Conservation (phyloP, 2,888 invertebrate species). For the Brachyptera risi region DNA sequence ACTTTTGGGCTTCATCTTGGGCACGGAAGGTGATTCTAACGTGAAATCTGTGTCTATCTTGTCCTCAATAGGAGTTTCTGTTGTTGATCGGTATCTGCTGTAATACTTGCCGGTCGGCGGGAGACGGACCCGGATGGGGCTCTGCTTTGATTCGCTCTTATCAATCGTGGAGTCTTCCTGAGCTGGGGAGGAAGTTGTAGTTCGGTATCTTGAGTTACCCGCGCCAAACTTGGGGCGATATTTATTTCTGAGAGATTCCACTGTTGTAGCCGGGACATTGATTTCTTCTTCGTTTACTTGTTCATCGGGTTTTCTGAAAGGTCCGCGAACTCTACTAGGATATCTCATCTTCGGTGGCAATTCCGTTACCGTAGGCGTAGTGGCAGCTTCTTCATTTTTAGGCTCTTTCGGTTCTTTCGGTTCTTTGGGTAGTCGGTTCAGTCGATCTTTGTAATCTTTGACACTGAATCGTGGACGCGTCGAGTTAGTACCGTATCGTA, state of each 20-base stretch:
- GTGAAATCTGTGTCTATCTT: slow-evolving; percentile 5
- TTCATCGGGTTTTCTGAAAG: not conserved
- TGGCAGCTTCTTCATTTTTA: not conserved
- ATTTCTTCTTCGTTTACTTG: not conserved
- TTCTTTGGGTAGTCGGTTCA: slow-evolving; percentile 37
- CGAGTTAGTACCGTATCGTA: slow-evolving; percentile 37
- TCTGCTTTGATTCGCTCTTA: not conserved
- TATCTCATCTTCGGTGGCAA: not conserved
- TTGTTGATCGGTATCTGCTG: slow-evolving; percentile 37
- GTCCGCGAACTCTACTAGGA: not conserved
- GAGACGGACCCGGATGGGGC: not conserved
- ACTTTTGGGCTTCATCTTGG: slow-evolving; percentile 34
- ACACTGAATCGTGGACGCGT: slow-evolving; percentile 71
- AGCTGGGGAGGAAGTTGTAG: slow-evolving; percentile 27
- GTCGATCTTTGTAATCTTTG: slow-evolving; percentile 66
- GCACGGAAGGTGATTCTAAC: slow-evolving; percentile 20
- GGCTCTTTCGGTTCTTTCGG: not conserved
- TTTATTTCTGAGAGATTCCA: not conserved
- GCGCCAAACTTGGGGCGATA: slow-evolving; percentile 11
- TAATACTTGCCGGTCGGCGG: slow-evolving; percentile 37
- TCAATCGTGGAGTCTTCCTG: not conserved
- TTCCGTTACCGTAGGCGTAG: not conserved
- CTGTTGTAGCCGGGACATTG: slow-evolving; percentile 25
- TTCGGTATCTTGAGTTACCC: slow-evolving; percentile 25
- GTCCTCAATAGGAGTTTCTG: slow-evolving; percentile 31